Conservation (phyloP, 2,888 invertebrate species). For the Phymatocera aterrima region DNA sequence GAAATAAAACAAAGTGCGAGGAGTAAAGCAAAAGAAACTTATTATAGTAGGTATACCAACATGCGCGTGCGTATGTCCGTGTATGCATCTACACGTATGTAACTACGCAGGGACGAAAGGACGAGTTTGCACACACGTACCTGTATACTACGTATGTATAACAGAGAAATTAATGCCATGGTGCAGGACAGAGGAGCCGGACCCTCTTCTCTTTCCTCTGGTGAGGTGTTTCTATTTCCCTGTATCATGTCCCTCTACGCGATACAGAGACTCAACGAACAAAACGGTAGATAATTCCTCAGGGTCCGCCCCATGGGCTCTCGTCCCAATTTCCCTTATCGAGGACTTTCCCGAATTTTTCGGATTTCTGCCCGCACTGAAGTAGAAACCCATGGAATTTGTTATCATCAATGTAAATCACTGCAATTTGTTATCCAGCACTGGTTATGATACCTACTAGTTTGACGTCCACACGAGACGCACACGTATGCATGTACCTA, state of each 20-base stretch:
- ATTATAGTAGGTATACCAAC: too few species aligned
- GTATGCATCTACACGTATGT: too few species aligned
- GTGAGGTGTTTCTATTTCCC: background rate
- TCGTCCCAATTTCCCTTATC: background rate
- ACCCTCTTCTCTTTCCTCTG: conserved; percentile 8
- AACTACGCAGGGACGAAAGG: background rate
- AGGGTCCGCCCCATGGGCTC: background rate
- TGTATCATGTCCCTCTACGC: too few species aligned
- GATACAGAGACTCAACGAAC: background rate
- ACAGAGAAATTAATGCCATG: conserved; percentile 35
- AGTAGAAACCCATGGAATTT: background rate
- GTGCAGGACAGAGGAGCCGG: conserved; percentile 19
- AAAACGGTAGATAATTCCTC: background rate
- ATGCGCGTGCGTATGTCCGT: background rate
- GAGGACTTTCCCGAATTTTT: background rate
- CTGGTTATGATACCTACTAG: background rate
- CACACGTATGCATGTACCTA: background rate
- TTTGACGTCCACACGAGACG: background rate
- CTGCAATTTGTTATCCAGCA: background rate
- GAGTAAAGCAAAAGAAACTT: conserved; percentile 21
- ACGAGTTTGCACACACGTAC: too few species aligned
- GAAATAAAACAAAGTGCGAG: conserved; percentile 25
- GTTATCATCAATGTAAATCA: background rate
- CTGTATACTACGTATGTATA: too few species aligned
- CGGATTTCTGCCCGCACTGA: background rate